A percentile compares a stretch with the other conserved stretches of the same genome.
These are phyloP conservation scores for Brenthis ino DNA, from an alignment of 2,888 invertebrate genomes.

Conservation along the genomic window DNA sequence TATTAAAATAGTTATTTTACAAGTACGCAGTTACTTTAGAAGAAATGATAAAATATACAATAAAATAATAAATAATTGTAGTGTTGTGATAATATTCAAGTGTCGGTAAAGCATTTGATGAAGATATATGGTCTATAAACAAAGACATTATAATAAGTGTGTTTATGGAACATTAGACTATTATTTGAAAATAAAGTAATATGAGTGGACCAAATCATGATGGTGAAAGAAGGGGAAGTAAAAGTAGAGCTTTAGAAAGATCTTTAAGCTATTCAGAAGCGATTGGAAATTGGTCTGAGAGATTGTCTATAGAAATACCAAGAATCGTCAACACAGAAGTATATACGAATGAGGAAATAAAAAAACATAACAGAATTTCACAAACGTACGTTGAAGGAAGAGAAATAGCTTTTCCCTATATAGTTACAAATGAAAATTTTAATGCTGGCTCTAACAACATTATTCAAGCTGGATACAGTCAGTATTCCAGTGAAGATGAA, in stretches of 20 bases:
- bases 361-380: conserved; percentile 71
- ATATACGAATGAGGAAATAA: conserved; percentile 71
- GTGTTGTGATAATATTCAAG: conserved; percentile 9
- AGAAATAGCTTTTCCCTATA: conserved; percentile 63
- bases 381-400: conserved; percentile 75
- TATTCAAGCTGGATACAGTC: conserved; percentile 50
- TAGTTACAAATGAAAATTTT: conserved; percentile 50
- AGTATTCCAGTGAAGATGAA: conserved; percentile 70
- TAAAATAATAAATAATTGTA: background rate
- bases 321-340: conserved; percentile 68
- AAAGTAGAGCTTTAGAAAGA: conserved; percentile 62
- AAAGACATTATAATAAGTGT: conserved; percentile 13
- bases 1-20: background rate
- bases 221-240: conserved; percentile 54
- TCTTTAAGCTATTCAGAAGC: conserved; percentile 75
- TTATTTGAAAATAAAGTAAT: background rate
- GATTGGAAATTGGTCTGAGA: conserved; percentile 62
- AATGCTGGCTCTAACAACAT: conserved; percentile 43
- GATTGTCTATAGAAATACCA: conserved; percentile 73
- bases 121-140: conserved; percentile 6
- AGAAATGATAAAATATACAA: background rate
- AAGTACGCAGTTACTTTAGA: background rate
- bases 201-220: conserved; percentile 31
- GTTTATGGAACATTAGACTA: background rate
- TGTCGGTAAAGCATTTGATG: conserved; percentile 13